Evolutionary conservation across 2,113 vertebrate genomes (phyloP).

Genomic region (Takifugu bimaculatus): DNA sequence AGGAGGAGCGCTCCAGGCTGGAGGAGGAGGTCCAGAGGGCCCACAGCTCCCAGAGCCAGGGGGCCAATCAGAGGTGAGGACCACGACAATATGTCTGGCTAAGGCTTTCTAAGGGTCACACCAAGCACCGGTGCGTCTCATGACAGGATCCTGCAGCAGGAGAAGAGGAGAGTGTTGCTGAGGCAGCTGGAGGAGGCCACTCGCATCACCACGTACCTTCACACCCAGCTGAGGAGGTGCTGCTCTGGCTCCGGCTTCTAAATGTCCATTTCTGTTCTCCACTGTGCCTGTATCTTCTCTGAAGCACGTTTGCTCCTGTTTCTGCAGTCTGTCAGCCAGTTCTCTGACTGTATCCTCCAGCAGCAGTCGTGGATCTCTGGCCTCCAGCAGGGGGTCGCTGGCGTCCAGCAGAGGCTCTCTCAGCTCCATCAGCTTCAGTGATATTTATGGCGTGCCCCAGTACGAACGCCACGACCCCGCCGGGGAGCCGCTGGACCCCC

Average conservation of each 20-base stretch:
- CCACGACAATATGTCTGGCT: background rate
- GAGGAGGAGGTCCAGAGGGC: slow-evolving; percentile 91
- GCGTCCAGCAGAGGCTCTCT: slow-evolving; percentile 94
- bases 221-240: slow-evolving; percentile 93
- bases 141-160: slow-evolving; percentile 89
- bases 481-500: slow-evolving; percentile 69
- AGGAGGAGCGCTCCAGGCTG: slow-evolving; percentile 83
- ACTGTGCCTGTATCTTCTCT: background rate
- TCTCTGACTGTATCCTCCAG: slow-evolving; percentile 93
- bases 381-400: slow-evolving; percentile 91
- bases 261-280: too few species aligned
- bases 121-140: background rate
- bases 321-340: slow-evolving; percentile 87
- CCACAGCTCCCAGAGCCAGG: slow-evolving; percentile 82
- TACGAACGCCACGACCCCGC: slow-evolving; percentile 83
- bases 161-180: slow-evolving; percentile 90
- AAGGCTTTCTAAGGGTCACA: too few species aligned
- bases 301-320: fast-evolving
- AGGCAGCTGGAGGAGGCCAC: slow-evolving; percentile 94
- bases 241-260: background rate
- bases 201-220: slow-evolving; percentile 88
- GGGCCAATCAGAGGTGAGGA: slow-evolving; percentile 88
- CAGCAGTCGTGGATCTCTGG: slow-evolving; percentile 92
- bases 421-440: slow-evolving; percentile 95
- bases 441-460: slow-evolving; percentile 95